phyloP scores from a whole-genome alignment of 2,113 vertebrate species.

The Holacanthus passer region DNA sequence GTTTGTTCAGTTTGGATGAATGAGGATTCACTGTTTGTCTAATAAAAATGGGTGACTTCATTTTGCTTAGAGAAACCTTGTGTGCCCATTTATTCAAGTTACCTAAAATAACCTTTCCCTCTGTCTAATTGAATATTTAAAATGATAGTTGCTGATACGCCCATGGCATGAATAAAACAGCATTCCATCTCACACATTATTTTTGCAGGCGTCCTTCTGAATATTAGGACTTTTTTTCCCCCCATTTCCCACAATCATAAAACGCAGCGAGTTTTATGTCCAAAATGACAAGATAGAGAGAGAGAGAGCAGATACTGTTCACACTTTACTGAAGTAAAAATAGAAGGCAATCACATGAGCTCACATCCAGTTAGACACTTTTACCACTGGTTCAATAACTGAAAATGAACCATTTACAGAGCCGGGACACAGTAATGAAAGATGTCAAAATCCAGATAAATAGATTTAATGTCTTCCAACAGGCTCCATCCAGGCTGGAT shows the following conservation, averaged over 20 bases:
- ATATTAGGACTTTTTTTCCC: background rate
- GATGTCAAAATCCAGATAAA: constrained; percentile 46
- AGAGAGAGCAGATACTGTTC: constrained; percentile 1
- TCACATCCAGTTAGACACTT: constrained; percentile 21
- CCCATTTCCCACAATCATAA: background rate
- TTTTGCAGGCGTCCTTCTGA: constrained; percentile 33
- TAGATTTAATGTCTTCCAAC: constrained; percentile 20
- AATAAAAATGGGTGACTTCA: background rate
- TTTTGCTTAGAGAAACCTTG: background rate
- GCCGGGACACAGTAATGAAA: constrained; percentile 36
- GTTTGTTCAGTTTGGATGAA: constrained; percentile 11
- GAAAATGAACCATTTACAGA: constrained; percentile 40
- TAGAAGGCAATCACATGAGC: constrained; percentile 32
- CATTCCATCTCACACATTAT: constrained; percentile 40
- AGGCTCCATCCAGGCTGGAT: background rate
- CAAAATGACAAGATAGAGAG: constrained; percentile 11
- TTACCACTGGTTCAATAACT: constrained; percentile 22
- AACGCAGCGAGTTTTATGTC: background rate
- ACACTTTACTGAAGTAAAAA: constrained; percentile 28
- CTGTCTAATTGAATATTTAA: constrained; percentile 57
- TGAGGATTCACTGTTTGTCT: background rate
- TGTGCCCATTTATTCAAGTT: constrained; percentile 13
- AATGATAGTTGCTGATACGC: constrained; percentile 40
- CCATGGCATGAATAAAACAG: constrained; percentile 62
- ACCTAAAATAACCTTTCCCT: constrained; percentile 37